These are phyloP conservation scores for Anguilla anguilla DNA, from an alignment of 2,797 vertebrate genomes.

Conservation along the genomic window DNA sequence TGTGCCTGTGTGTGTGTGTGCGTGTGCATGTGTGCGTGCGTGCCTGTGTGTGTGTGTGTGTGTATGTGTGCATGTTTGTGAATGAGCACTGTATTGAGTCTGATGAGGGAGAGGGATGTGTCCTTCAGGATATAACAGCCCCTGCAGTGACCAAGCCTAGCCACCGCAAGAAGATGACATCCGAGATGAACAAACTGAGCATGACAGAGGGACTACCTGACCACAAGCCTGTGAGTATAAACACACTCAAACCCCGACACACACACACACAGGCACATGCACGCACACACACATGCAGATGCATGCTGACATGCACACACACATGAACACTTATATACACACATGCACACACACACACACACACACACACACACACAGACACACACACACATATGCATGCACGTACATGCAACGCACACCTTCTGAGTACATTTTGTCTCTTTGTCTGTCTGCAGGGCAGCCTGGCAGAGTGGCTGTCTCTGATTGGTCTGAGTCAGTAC, in stretches of 20 bases:
- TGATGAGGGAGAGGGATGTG: not conserved
- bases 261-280: not conserved
- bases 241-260: slow-evolving; percentile 11
- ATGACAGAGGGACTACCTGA: slow-evolving; percentile 89
- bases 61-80: not conserved
- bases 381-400: not conserved
- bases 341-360: not conserved
- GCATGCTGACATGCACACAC: not conserved
- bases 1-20: slow-evolving; percentile 31
- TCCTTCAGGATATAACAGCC: slow-evolving; percentile 86
- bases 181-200: slow-evolving; percentile 90
- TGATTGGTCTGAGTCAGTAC: slow-evolving; percentile 94
- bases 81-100: not conserved
- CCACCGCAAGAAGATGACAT: slow-evolving; percentile 93
- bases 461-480: slow-evolving; percentile 90
- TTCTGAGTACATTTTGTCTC: not conserved
- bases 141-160: slow-evolving; percentile 95
- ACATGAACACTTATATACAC: not conserved
- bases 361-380: not conserved
- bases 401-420: not conserved
- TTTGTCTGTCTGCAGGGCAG: slow-evolving; percentile 73
- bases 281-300: not conserved
- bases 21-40: slow-evolving; percentile 27
- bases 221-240: slow-evolving; percentile 88
- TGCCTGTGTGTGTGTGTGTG: not conserved